These are phyloP conservation scores for Caenorhabditis panamensis DNA, from an alignment of 2,888 invertebrate species.

Conservation along the genomic window DNA sequence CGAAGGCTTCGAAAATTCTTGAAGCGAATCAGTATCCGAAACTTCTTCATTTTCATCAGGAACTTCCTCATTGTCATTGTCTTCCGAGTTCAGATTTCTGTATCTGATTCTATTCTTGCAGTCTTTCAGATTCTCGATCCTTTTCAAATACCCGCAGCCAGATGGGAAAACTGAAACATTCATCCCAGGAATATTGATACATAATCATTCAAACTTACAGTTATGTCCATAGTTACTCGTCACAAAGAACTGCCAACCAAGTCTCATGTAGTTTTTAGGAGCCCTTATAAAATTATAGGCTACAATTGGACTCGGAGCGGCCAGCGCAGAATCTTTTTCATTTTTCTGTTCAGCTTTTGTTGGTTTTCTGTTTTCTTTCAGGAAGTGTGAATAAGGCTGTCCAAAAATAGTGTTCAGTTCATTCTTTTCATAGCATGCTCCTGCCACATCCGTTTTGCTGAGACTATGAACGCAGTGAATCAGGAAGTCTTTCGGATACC, in stretches of 20 bases:
- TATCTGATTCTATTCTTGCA: constrained; percentile 5
- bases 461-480: constrained; percentile 10
- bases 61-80: not conserved
- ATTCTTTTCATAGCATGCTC: not conserved
- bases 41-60: not conserved
- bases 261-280: constrained; percentile 26
- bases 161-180: not conserved
- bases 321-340: no score
- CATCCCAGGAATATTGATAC: not conserved
- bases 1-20: not conserved
- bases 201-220: constrained; percentile 12
- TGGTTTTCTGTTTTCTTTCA: constrained; percentile 19
- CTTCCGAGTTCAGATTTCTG: not conserved
- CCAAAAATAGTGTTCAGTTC: constrained; percentile 20
- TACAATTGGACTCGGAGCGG: not conserved
- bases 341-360: no score
- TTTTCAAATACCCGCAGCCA: not conserved
- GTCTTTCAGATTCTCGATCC: not conserved
- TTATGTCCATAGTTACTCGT: constrained; percentile 24
- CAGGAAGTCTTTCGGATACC: constrained; percentile 11
- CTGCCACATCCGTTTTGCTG: not conserved
- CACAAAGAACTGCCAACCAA: constrained; percentile 30
- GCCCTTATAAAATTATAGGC: constrained; percentile 27
- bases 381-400: constrained; percentile 22
- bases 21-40: not conserved